phyloP scores from a whole-genome alignment of 2,113 vertebrate genomes.

The Lepisosteus oculatus region DNA sequence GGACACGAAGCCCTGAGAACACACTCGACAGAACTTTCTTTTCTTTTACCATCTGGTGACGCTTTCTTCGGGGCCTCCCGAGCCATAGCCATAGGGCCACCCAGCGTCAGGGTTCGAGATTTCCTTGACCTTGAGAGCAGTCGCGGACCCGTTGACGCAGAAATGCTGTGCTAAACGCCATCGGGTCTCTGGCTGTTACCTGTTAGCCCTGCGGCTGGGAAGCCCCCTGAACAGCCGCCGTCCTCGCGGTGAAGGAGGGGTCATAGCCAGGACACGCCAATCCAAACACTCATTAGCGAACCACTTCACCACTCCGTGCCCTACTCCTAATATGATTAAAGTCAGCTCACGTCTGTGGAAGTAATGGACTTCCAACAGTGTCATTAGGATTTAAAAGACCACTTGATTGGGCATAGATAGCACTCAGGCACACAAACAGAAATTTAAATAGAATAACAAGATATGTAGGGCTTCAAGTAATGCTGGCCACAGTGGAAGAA shows the following conservation, averaged over 20 bases:
- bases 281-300: constrained; percentile 50
- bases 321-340: constrained; percentile 50
- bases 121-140: no score
- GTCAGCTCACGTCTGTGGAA: constrained; percentile 62
- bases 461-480: constrained; percentile 42
- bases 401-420: constrained; percentile 70
- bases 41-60: no score
- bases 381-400: constrained; percentile 71
- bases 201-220: no score
- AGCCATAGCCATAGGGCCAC: no score
- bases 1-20: no score
- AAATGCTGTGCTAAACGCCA: no score
- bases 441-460: constrained; percentile 53
- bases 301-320: constrained; percentile 43
- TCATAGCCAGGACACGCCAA: constrained; percentile 41
- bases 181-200: no score
- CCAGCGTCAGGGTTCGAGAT: no score
- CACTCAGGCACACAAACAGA: constrained; percentile 65
- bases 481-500: constrained; percentile 20
- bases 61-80: no score
- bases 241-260: constrained; percentile 4
- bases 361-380: constrained; percentile 70
- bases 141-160: no score
- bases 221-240: no score
- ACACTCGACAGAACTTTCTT: no score